Percentiles rank a stretch among this genome's conserved stretches.
Evolutionary conservation across 2,888 invertebrate species (phyloP).

Genomic region (Ditula angustiorana): DNA sequence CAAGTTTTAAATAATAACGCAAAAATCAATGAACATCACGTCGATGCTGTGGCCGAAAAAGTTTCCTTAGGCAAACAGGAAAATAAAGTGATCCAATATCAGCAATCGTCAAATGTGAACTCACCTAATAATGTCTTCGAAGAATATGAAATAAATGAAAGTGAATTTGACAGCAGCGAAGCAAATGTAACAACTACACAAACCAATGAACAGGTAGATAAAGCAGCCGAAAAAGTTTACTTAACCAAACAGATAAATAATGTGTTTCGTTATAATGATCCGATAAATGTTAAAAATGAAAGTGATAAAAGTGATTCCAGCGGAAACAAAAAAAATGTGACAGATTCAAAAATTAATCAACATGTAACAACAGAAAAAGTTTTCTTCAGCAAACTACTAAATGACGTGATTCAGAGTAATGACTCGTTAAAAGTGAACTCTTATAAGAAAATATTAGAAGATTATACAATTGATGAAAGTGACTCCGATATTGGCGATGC

Average conservation of each 20-base stretch:
- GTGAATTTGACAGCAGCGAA: not conserved
- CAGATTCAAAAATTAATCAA: not conserved
- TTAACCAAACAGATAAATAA: not conserved
- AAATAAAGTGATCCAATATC: not conserved
- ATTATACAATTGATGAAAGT: not conserved
- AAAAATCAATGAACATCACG: not conserved
- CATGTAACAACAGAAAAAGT: not conserved
- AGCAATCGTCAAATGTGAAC: not conserved
- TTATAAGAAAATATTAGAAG: not conserved
- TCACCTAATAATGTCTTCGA: not conserved
- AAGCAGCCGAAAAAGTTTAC: not conserved
- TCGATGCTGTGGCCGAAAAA: too few relatives aligned
- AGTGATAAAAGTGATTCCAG: not conserved
- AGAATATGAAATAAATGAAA: not conserved
- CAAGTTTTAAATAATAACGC: not conserved
- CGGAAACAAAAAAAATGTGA: not conserved
- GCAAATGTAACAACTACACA: not conserved
- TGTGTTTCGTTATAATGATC: not conserved
- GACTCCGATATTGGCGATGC: constrained; percentile 9
- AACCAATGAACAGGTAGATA: not conserved
- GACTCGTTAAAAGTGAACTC: not conserved
- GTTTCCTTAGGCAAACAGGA: not conserved
- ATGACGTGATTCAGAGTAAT: not conserved
- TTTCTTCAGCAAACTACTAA: not conserved
- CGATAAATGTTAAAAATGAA: not conserved